Conservation (phyloP, 1,140 invertebrate genomes). For the Lasioglossum baleicum region DNA sequence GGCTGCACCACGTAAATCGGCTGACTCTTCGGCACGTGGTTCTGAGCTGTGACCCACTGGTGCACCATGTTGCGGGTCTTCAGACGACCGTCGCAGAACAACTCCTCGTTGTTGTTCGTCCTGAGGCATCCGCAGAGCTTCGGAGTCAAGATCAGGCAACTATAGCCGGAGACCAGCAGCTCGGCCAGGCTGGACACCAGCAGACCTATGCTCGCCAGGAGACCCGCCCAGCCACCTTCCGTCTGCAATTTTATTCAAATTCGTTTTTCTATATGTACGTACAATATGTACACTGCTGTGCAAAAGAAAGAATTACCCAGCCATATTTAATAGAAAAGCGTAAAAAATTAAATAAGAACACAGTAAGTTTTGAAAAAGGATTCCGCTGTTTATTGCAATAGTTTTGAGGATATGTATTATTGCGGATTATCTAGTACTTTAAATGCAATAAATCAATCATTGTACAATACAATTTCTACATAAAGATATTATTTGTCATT, state of each 20-base stretch:
- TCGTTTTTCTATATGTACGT: no score
- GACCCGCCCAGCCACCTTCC: slow-evolving; percentile 70
- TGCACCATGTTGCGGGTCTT: slow-evolving; percentile 78
- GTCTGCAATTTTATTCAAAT: slow-evolving; percentile 47
- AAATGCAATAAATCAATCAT: no score
- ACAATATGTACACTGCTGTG: no score
- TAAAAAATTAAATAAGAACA: no score
- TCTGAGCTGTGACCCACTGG: slow-evolving; percentile 77
- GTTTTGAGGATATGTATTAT: no score
- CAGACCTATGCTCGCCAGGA: slow-evolving; percentile 74
- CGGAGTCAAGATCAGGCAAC: slow-evolving; percentile 73
- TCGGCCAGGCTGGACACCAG: slow-evolving; percentile 73
- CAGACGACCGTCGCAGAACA: slow-evolving; percentile 60
- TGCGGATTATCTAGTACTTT: no score
- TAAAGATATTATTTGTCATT: no score
- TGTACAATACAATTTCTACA: no score
- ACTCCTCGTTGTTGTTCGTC: slow-evolving; percentile 55
- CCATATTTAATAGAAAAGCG: no score
- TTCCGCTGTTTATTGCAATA: no score
- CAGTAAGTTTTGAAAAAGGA: no score
- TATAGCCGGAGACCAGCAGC: slow-evolving; percentile 75
- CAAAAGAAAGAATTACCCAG: no score
- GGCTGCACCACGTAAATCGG: slow-evolving; percentile 76
- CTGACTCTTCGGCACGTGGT: slow-evolving; percentile 70
- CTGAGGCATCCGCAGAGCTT: slow-evolving; percentile 75